These are phyloP conservation scores for Pitta sordida DNA, from an alignment of 2,113 vertebrate species.

Conservation along the genomic window DNA sequence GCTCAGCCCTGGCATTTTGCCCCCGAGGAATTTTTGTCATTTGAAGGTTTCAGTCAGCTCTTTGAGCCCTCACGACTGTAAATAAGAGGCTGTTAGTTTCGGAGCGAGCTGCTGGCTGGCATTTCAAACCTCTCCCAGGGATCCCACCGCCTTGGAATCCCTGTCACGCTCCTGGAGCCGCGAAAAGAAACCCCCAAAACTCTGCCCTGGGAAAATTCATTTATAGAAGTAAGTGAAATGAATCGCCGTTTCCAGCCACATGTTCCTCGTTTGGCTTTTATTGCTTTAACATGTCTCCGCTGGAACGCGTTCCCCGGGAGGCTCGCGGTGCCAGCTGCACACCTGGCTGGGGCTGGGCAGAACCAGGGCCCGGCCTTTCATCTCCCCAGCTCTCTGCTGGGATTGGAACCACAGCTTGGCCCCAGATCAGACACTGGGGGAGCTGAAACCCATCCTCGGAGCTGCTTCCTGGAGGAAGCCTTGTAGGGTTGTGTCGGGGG, in stretches of 20 bases:
- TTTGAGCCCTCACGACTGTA: neutral
- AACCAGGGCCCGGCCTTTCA: constrained; percentile 66
- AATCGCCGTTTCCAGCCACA: constrained; percentile 73
- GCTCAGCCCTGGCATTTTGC: constrained; percentile 44
- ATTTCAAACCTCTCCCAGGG: constrained; percentile 2
- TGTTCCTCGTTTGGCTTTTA: constrained; percentile 79
- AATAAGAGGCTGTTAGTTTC: constrained; percentile 50
- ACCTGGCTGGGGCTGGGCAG: constrained; percentile 74
- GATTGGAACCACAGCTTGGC: constrained; percentile 60
- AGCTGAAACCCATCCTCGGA: constrained; percentile 58
- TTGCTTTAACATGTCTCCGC: constrained; percentile 74
- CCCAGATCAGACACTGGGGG: constrained; percentile 51
- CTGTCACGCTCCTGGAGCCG: constrained; percentile 68
- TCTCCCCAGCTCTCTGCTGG: constrained; percentile 75
- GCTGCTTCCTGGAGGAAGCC: constrained; percentile 15
- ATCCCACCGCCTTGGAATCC: constrained; percentile 4
- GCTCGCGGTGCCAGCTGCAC: constrained; percentile 45
- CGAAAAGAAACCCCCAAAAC: constrained; percentile 52
- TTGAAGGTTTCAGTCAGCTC: neutral
- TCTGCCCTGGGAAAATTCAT: constrained; percentile 78
- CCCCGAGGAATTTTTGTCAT: neutral
- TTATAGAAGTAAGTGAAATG: constrained; percentile 72
- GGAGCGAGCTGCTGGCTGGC: neutral
- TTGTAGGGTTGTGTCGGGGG: neutral
- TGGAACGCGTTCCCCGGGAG: neutral